These are phyloP conservation scores for Sesia bembeciformis DNA, from an alignment of 2,888 invertebrate species.

Conservation along the genomic window DNA sequence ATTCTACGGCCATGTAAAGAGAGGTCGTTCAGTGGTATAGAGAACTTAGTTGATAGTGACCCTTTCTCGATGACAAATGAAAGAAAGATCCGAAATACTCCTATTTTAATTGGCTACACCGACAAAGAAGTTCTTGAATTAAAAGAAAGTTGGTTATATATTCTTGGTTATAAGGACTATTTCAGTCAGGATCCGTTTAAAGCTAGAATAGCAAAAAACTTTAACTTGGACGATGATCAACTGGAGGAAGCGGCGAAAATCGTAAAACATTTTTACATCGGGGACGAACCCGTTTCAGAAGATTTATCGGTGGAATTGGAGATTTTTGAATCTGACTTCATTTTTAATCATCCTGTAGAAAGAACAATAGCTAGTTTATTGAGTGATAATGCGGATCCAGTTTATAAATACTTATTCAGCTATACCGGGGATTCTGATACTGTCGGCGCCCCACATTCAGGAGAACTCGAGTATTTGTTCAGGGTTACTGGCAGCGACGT, in stretches of 20 bases:
- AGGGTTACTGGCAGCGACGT: constrained; percentile 13
- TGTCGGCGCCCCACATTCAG: constrained; percentile 35
- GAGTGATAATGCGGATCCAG: constrained; percentile 38
- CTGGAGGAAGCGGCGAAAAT: constrained; percentile 28
- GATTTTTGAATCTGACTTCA: constrained; percentile 51
- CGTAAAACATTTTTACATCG: constrained; percentile 51
- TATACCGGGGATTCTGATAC: constrained; percentile 31
- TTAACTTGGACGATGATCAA: constrained; percentile 36
- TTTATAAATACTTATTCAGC: constrained; percentile 51
- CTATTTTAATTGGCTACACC: constrained; percentile 53
- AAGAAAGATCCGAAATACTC: constrained; percentile 43
- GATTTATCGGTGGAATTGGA: constrained; percentile 28
- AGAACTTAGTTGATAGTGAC: constrained; percentile 47
- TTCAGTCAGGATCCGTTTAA: constrained; percentile 44
- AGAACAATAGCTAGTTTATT: constrained; percentile 39
- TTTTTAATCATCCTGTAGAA: constrained; percentile 46
- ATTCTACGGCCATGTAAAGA: constrained; percentile 51
- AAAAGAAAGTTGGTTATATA: constrained; percentile 5
- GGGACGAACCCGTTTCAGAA: constrained; percentile 38
- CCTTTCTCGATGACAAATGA: constrained; percentile 43
- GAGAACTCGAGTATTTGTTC: constrained; percentile 51
- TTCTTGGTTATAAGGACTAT: constrained; percentile 16
- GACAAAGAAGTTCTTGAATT: background rate
- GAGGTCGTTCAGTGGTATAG: constrained; percentile 49
- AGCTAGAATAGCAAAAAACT: constrained; percentile 37